Evolutionary conservation across 2,888 invertebrate species (phyloP).

Genomic region (Argyresthia goedartella): DNA sequence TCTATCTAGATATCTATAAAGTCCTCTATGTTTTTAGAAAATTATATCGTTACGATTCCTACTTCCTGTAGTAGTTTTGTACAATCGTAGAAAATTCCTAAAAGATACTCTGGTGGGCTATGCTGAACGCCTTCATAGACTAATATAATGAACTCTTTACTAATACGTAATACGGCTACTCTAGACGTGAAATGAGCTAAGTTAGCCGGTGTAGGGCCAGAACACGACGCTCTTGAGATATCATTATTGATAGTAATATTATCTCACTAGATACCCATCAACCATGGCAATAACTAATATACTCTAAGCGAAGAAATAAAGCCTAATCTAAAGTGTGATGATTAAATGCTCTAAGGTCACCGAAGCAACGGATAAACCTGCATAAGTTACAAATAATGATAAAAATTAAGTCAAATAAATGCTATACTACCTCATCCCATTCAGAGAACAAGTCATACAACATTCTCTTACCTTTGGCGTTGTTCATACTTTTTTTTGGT

Average conservation of each 20-base stretch:
- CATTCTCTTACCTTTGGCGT: constrained; percentile 65
- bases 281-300: too few relatives aligned
- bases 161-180: background rate
- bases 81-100: constrained; percentile 1
- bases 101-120: background rate
- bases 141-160: background rate
- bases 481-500: constrained; percentile 40
- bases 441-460: constrained; percentile 46
- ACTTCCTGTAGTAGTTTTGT: background rate
- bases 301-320: background rate
- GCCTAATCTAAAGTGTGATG: background rate
- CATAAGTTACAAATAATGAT: constrained; percentile 7
- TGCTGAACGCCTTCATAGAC: background rate
- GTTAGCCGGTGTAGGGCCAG: background rate
- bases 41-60: background rate
- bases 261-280: too few relatives aligned
- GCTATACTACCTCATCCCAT: constrained; percentile 68
- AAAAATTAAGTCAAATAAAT: constrained; percentile 66
- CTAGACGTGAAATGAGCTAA: background rate
- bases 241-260: too few relatives aligned
- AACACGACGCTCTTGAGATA: background rate
- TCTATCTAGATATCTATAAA: background rate
- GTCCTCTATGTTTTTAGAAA: background rate
- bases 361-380: constrained; percentile 1
- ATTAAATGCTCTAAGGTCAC: constrained; percentile 1